These are phyloP conservation scores for Pammene fasciana DNA, from an alignment of 2,888 invertebrate species.

Conservation along the genomic window DNA sequence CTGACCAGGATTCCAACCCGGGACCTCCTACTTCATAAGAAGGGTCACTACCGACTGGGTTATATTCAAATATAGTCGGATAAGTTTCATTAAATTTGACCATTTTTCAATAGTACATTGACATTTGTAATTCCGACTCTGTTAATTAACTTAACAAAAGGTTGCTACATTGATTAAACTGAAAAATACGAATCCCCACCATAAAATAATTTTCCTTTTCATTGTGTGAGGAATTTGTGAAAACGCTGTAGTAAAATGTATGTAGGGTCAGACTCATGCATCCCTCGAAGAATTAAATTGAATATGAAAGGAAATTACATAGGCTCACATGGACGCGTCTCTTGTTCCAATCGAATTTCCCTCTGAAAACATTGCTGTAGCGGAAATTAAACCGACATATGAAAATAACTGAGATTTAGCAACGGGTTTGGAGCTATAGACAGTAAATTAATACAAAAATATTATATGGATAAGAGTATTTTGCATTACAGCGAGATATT, in stretches of 20 bases:
- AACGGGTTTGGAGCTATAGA: constrained; percentile 48
- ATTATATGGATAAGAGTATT: constrained; percentile 1
- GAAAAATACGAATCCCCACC: constrained; percentile 52
- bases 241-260: constrained; percentile 51
- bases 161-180: constrained; percentile 44
- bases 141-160: constrained; percentile 27
- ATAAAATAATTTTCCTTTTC: constrained; percentile 59
- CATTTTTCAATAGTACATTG: no score
- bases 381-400: constrained; percentile 77
- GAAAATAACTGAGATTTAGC: constrained; percentile 65
- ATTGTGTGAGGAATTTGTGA: constrained; percentile 52
- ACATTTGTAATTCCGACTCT: neutral
- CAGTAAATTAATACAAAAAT: constrained; percentile 11
- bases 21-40: no score
- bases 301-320: constrained; percentile 78
- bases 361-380: constrained; percentile 75
- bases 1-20: no score
- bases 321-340: constrained; percentile 70
- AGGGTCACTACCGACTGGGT: no score
- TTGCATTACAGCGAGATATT: neutral
- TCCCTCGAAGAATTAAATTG: constrained; percentile 75
- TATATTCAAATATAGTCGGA: no score
- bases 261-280: constrained; percentile 62
- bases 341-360: constrained; percentile 74
- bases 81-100: no score